A percentile compares a stretch with the other conserved stretches of the same genome.
phyloP scores from a whole-genome alignment of 2,797 vertebrate genomes.

The Xyrichtys novacula region DNA sequence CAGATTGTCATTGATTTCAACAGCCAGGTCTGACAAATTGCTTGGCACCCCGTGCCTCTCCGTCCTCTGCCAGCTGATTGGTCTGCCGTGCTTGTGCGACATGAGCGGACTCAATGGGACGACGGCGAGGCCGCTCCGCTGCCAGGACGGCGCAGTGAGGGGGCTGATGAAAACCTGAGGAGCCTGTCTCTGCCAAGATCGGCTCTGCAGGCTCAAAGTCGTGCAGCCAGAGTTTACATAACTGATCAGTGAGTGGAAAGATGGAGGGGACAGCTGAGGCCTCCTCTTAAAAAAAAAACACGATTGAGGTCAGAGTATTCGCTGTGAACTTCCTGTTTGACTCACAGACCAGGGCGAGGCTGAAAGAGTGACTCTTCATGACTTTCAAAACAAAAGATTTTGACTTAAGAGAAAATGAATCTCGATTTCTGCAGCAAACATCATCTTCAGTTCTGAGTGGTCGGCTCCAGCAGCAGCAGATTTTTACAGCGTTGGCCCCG shows the following conservation, averaged over 20 bases:
- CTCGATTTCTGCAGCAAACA: slow-evolving; percentile 40
- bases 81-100: slow-evolving; percentile 13
- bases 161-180: slow-evolving; percentile 35
- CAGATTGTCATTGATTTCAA: slow-evolving; percentile 51
- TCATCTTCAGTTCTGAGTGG: slow-evolving; percentile 60
- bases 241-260: slow-evolving; percentile 31
- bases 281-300: slow-evolving; percentile 18
- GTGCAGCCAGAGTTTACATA: slow-evolving; percentile 36
- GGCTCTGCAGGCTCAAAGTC: slow-evolving; percentile 19
- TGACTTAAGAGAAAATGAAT: slow-evolving; percentile 37
- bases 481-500: slow-evolving; percentile 51
- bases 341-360: not conserved
- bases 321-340: not conserved
- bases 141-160: slow-evolving; percentile 23
- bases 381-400: slow-evolving; percentile 35
- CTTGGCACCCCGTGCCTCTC: slow-evolving; percentile 41
- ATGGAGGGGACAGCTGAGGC: slow-evolving; percentile 31
- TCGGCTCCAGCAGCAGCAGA: slow-evolving; percentile 60
- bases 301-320: slow-evolving; percentile 25
- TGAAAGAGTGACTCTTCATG: slow-evolving; percentile 43
- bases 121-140: slow-evolving; percentile 7
- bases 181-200: slow-evolving; percentile 25
- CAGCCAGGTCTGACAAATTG: slow-evolving; percentile 54
- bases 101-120: slow-evolving; percentile 5
- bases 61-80: slow-evolving; percentile 26